Base-by-base conservation (phyloP, 2,888 invertebrate species). In the Thera britannica region DNA sequence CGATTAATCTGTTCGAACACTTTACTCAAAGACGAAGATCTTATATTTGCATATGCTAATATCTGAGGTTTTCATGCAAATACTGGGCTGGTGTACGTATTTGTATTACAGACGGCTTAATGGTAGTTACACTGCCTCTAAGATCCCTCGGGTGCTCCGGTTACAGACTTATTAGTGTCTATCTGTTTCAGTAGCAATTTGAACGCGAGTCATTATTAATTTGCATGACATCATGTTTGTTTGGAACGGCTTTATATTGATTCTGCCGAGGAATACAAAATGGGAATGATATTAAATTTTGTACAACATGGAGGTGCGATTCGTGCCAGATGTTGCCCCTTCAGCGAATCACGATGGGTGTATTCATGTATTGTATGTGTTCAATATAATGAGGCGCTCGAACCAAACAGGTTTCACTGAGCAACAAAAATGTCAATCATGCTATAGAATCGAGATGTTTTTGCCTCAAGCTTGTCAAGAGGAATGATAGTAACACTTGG, bases 21-120 rank as follows among this genome's bases (percentile, higher is more conserved):
- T 90, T 90, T 85, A 82, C 90, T 89, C 89, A 90, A 90, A 90
- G 90, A 87, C 87, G 86, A 44, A 41, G 86, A 89, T 87, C 87
- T 51, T 86, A 85, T 83, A 93, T 92, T 93, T 92, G 86, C 92
- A 93, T 93, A 93, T 92, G 92, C 90, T 91, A 93, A 93, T 93
- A 86, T 77, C 83, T 81, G 84, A 87, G 88, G 88, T 90, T 90
- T 87, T 87, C 88, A 90, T 92, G 90, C 90, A 90, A 92, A 92
- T 90, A 90, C 84, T 79, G 80, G 82, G 84, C 87, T 87, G 86
- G 84, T 89, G 90, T 52, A 34, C 34, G 52, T 92, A 91, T 91
- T 90, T 89, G 90, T 92, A 91, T 90, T 90, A 91, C 90, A 86
- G 87, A 83, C 87, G 88, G 84, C 88, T 90, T 90, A 89, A 87